Evolutionary conservation across 2,888 invertebrate species (phyloP).

Genomic region (Heliothis peltigera): DNA sequence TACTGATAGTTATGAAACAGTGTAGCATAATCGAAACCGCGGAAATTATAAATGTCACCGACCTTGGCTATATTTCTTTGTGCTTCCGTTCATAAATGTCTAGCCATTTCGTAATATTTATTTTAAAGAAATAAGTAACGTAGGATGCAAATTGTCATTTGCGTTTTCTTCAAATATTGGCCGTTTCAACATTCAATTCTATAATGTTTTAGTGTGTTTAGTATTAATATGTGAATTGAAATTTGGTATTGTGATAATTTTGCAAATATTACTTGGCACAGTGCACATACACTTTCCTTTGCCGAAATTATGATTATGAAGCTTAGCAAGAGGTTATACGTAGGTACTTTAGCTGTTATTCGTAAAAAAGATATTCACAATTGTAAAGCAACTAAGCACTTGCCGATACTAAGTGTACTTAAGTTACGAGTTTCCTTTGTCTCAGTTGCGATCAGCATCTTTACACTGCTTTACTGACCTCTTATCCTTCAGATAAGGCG

Average conservation of each 20-base stretch:
- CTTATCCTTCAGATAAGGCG: not conserved
- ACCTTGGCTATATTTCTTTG: constrained; percentile 29
- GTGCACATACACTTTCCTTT: no score
- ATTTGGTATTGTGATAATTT: not conserved
- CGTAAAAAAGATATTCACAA: not conserved
- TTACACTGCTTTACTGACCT: not conserved
- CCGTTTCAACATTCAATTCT: constrained; percentile 6
- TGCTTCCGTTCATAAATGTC: constrained; percentile 29
- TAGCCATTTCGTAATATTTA: constrained; percentile 27
- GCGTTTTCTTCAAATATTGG: constrained; percentile 16
- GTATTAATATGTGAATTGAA: constrained; percentile 12
- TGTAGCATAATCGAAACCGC: constrained; percentile 12
- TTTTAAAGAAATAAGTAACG: constrained; percentile 24
- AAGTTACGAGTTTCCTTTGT: not conserved
- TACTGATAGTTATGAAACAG: constrained; percentile 7
- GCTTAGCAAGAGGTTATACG: not conserved
- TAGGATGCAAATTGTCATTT: constrained; percentile 26
- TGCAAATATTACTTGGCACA: no score
- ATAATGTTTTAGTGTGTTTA: not conserved
- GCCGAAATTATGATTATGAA: not conserved
- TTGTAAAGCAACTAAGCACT: no score
- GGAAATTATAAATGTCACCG: constrained; percentile 18
- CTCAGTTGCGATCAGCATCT: not conserved
- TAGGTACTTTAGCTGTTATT: no score
- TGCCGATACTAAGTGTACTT: no score